phyloP scores from a whole-genome alignment of 2,113 vertebrate genomes.

The Sceloporus undulatus region DNA sequence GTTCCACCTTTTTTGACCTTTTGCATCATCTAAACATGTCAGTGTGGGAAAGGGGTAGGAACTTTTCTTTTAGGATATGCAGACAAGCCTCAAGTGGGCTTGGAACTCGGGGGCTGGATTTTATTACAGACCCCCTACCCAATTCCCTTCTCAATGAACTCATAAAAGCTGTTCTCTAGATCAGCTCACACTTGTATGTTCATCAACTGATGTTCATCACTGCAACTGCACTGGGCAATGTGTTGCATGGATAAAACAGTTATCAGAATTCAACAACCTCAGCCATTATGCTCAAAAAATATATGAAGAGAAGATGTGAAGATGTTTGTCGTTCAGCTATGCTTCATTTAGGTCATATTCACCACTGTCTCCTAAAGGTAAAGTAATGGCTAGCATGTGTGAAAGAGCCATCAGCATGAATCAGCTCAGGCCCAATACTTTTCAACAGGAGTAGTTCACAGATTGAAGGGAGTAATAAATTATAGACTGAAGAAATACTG shows the following conservation, averaged over 20 bases:
- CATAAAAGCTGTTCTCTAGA: not conserved
- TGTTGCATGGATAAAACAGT: slow-evolving; percentile 1
- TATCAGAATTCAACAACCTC: not conserved
- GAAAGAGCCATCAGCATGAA: not conserved
- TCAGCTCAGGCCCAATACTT: not conserved
- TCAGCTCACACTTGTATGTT: not conserved
- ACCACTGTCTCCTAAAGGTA: not conserved
- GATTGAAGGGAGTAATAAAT: not conserved
- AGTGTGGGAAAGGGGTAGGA: too few species aligned
- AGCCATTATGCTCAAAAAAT: not conserved
- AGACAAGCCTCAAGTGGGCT: not conserved
- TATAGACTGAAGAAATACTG: not conserved
- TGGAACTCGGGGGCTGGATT: not conserved
- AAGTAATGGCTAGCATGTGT: not conserved
- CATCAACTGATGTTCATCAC: too few species aligned
- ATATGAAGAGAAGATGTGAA: not conserved
- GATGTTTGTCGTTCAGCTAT: not conserved
- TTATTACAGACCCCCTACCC: not conserved
- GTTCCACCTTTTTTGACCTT: too few species aligned
- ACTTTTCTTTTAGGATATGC: too few species aligned
- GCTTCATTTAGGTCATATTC: not conserved
- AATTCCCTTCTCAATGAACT: not conserved
- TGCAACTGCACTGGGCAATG: not conserved
- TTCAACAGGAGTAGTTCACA: not conserved
- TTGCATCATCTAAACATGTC: too few species aligned